phyloP scores from a whole-genome alignment of 2,888 invertebrate genomes.

The Callimorpha dominula region DNA sequence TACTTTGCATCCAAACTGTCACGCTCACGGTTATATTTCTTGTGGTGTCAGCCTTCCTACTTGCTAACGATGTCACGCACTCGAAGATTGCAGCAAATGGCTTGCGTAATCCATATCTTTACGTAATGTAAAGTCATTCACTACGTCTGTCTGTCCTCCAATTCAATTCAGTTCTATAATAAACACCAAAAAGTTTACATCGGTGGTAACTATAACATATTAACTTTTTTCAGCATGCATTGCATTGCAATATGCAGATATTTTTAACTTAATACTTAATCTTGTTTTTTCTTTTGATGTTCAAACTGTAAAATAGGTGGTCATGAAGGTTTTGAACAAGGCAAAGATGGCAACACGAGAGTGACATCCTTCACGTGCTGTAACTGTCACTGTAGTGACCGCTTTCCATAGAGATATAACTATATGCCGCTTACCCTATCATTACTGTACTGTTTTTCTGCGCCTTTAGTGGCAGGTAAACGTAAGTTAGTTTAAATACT shows the following conservation, averaged over 20 bases:
- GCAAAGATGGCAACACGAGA: too few species aligned
- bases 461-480: too few species aligned
- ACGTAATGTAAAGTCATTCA: background rate
- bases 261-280: too few species aligned
- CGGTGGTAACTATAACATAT: background rate
- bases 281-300: background rate
- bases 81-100: conserved; percentile 43
- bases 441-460: too few species aligned
- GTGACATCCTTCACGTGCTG: too few species aligned
- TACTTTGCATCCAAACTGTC: conserved; percentile 30
- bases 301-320: background rate
- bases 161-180: background rate
- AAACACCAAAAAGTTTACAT: background rate
- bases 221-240: too few species aligned
- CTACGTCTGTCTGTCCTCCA: background rate
- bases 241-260: too few species aligned
- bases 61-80: conserved; percentile 54
- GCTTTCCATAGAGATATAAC: too few species aligned
- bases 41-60: conserved; percentile 41
- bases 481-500: too few species aligned
- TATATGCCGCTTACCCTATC: too few species aligned
- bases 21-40: conserved; percentile 34
- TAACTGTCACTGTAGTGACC: too few species aligned
- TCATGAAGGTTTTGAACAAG: too few species aligned
- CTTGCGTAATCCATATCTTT: conserved; percentile 49